Evolutionary conservation across 2,797 vertebrate genomes (phyloP).

Genomic region (Falco rusticolus): DNA sequence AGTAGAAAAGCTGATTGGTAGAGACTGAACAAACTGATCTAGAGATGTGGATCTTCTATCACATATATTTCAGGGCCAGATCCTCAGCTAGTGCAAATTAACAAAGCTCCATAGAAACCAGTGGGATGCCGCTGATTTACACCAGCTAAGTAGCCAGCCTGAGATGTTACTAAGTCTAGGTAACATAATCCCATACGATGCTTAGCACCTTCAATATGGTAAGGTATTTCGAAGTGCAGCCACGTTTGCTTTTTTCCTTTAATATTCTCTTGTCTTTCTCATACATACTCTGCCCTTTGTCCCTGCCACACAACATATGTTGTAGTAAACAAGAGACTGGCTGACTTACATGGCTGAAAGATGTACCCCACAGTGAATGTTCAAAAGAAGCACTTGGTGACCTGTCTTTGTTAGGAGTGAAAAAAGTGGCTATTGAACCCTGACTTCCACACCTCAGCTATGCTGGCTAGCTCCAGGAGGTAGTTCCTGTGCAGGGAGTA

Average conservation of each 20-base stretch:
- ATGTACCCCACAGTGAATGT: neutral
- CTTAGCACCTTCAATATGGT: constrained; percentile 5
- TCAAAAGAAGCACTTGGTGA: neutral
- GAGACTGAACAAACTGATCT: constrained; percentile 6
- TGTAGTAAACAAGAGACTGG: neutral
- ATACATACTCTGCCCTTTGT: neutral
- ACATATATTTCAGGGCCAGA: constrained; percentile 10
- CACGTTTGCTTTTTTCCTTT: neutral
- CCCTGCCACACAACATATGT: neutral
- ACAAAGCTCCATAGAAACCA: constrained; percentile 20
- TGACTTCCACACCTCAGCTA: neutral
- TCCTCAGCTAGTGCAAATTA: neutral
- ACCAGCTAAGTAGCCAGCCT: neutral
- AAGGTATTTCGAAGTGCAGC: neutral
- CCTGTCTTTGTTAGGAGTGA: neutral
- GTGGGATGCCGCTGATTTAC: constrained; percentile 15
- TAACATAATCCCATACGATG: neutral
- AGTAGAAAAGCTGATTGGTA: neutral
- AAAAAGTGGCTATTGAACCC: neutral
- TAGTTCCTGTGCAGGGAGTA: neutral
- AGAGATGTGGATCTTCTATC: constrained; percentile 10
- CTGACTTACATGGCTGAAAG: neutral
- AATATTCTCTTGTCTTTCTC: neutral
- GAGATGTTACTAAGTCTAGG: neutral
- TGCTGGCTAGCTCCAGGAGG: neutral